Evolutionary conservation across 2,888 invertebrate species (phyloP).

Genomic region (Flexamia atlantica): DNA sequence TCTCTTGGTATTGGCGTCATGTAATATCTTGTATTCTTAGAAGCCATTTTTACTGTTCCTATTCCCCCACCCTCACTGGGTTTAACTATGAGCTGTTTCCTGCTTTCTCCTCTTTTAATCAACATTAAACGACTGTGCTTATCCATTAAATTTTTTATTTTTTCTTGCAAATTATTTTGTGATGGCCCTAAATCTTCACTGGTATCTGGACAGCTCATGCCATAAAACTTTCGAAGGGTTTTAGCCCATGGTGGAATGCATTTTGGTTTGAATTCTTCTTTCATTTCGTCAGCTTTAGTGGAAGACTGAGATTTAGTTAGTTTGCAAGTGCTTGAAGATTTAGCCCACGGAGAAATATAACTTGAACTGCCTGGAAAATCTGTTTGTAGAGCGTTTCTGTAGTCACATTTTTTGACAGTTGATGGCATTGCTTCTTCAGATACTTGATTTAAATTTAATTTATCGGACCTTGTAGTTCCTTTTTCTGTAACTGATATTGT

Average conservation of each 20-base stretch:
- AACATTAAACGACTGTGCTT: constrained; percentile 42
- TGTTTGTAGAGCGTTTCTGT: neutral
- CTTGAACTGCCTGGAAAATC: neutral
- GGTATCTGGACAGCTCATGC: constrained; percentile 1
- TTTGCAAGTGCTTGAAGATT: neutral
- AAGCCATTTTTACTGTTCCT: constrained; percentile 23
- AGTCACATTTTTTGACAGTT: neutral
- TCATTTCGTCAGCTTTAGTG: neutral
- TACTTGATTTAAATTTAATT: neutral
- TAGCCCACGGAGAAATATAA: neutral
- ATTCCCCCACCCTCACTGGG: constrained; percentile 5
- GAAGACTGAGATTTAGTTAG: neutral
- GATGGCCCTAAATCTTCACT: neutral
- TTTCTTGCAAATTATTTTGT: constrained; percentile 1
- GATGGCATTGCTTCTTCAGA: neutral
- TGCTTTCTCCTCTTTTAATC: constrained; percentile 44
- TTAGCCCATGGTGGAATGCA: constrained; percentile 55
- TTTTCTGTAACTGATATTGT: neutral
- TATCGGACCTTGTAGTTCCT: neutral
- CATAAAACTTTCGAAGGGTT: constrained; percentile 14
- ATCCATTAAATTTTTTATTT: constrained; percentile 44
- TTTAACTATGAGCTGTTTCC: constrained; percentile 20
- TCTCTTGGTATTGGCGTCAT: constrained; percentile 13
- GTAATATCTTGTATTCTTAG: constrained; percentile 47
- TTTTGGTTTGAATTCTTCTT: neutral